Evolutionary conservation across 2,113 vertebrate genomes (phyloP).

Genomic region (Ammodytes marinus): DNA sequence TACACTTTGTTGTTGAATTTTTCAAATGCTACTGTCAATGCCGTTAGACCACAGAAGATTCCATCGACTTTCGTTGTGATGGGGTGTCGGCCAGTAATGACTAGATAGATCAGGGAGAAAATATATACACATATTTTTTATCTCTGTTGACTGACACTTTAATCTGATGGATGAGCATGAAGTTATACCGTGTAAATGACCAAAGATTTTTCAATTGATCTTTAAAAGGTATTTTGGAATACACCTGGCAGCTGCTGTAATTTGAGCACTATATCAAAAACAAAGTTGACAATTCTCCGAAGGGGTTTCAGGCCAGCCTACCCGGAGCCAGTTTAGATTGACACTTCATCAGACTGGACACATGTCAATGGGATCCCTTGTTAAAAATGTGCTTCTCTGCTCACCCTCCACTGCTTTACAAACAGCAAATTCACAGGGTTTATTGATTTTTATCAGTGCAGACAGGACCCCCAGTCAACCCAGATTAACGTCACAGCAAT

Average conservation of each 20-base stretch:
- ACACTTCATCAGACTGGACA: slow-evolving; percentile 16
- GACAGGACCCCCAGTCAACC: slow-evolving; percentile 54
- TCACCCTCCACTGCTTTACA: background rate
- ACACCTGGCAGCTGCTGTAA: background rate
- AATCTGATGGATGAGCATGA: no score
- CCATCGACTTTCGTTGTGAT: no score
- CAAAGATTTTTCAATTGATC: no score
- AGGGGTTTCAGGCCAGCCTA: background rate
- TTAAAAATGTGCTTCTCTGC: background rate
- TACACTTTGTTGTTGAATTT: no score
- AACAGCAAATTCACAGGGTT: slow-evolving; percentile 22
- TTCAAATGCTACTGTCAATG: no score
- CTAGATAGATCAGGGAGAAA: no score
- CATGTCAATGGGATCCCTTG: slow-evolving; percentile 26
- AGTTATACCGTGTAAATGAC: no score
- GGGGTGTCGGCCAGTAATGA: no score
- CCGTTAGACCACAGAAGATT: no score
- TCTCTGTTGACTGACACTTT: no score
- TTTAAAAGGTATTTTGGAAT: no score
- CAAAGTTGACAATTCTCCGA: background rate
- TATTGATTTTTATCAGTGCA: slow-evolving; percentile 45
- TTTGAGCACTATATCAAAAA: background rate
- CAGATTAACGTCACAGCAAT: slow-evolving; percentile 52
- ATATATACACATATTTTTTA: no score
- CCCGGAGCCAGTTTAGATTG: background rate